phyloP scores from a whole-genome alignment of 2,888 invertebrate genomes.

The Volucella inflata region DNA sequence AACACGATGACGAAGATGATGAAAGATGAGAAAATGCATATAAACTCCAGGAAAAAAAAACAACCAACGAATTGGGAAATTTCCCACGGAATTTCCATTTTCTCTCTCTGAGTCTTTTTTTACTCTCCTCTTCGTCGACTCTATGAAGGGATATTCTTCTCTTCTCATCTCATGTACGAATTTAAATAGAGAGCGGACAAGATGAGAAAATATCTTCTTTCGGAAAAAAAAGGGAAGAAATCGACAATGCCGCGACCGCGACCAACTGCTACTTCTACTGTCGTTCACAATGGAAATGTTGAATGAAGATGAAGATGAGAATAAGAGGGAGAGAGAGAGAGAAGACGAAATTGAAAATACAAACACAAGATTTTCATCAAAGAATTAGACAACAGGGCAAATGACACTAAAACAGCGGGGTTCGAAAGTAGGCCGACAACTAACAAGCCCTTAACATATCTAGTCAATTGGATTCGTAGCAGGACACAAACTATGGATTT shows the following conservation, averaged over 20 bases:
- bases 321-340: background rate
- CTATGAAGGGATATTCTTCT: conserved; percentile 62
- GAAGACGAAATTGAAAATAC: background rate
- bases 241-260: conserved; percentile 42
- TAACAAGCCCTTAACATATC: too few relatives aligned
- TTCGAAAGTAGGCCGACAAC: too few relatives aligned
- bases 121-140: conserved; percentile 35
- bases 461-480: too few relatives aligned
- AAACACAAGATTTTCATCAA: background rate
- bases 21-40: conserved; percentile 51
- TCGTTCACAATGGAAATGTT: conserved; percentile 28
- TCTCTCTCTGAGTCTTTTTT: background rate
- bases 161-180: background rate
- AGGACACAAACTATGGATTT: too few relatives aligned
- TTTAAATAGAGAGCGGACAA: background rate
- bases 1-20: conserved; percentile 38
- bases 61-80: conserved; percentile 23
- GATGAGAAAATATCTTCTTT: conserved; percentile 18
- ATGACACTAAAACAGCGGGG: too few relatives aligned
- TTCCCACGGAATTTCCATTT: conserved; percentile 26
- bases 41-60: conserved; percentile 29
- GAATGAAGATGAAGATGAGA: conserved; percentile 27
- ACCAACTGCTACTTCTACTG: conserved; percentile 50
- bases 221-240: conserved; percentile 34
- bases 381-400: background rate